A percentile compares a stretch with the other conserved stretches of the same genome.
These are phyloP conservation scores for Actinostola sp. DNA, from an alignment of 92 coral and sea anemone genomes.

Conservation along the genomic window DNA sequence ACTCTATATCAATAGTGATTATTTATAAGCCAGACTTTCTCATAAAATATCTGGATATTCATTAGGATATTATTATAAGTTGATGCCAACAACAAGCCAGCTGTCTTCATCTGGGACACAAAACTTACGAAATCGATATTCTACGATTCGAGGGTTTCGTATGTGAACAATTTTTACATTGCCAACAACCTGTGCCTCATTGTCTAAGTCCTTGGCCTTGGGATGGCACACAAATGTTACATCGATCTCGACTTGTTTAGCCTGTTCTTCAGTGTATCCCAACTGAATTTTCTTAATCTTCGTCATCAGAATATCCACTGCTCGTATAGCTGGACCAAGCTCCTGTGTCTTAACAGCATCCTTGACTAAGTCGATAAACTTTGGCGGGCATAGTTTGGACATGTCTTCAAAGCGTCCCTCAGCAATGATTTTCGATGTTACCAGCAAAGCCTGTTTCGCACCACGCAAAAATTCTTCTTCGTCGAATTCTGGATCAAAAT, in stretches of 20 bases:
- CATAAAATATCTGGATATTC: too few species aligned
- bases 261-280: conserved; percentile 41
- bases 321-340: conserved; percentile 39
- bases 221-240: conserved; percentile 42
- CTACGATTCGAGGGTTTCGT: conserved; percentile 46
- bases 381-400: conserved; percentile 45
- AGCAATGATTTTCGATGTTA: conserved; percentile 70
- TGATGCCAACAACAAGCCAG: conserved; percentile 46
- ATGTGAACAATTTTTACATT: conserved; percentile 66
- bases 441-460: conserved; percentile 84
- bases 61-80: conserved; percentile 7
- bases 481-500: conserved; percentile 84
- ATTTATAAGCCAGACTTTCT: too few species aligned
- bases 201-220: not conserved
- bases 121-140: conserved; percentile 70
- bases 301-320: conserved; percentile 42
- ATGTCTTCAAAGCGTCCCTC: conserved; percentile 59
- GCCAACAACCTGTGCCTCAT: conserved; percentile 44
- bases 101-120: conserved; percentile 37
- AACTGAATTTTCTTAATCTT: conserved; percentile 45
- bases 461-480: conserved; percentile 87
- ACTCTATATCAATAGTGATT: too few species aligned
- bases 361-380: conserved; percentile 43
- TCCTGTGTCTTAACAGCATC: conserved; percentile 29
- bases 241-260: conserved; percentile 59